phyloP scores from a whole-genome alignment of 1,140 invertebrate species.

The Eupristina koningsbergeri region DNA sequence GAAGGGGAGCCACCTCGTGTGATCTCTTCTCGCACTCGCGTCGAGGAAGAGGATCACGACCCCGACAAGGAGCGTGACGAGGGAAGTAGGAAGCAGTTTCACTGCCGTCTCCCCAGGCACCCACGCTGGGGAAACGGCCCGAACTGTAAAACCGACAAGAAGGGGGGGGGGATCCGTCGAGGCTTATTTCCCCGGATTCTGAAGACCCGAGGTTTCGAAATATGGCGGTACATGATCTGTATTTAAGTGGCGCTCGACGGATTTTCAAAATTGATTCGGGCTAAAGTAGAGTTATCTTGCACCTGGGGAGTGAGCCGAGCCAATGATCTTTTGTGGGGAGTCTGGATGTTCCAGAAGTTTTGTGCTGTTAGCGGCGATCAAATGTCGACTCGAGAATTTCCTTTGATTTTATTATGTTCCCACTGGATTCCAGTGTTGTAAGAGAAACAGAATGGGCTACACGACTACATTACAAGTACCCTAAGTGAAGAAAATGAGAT shows the following conservation, averaged over 20 bases:
- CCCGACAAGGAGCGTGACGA: background rate
- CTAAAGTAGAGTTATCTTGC: slow-evolving; percentile 14
- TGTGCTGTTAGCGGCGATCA: background rate
- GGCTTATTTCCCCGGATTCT: background rate
- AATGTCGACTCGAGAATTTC: background rate
- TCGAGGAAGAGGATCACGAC: slow-evolving; percentile 4
- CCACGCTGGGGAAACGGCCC: background rate
- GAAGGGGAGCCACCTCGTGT: slow-evolving; percentile 10
- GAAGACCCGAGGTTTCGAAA: background rate
- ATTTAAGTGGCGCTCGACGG: slow-evolving; percentile 39
- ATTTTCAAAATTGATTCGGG: slow-evolving; percentile 42
- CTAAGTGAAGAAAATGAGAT: no score
- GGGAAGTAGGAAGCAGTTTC: no score
- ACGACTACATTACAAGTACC: no score
- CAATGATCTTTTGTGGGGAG: background rate
- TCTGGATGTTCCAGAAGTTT: background rate
- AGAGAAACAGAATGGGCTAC: no score
- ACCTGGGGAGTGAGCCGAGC: background rate
- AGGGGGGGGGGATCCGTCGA: background rate
- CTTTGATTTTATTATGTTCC: background rate
- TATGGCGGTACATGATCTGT: slow-evolving; percentile 35
- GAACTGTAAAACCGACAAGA: background rate
- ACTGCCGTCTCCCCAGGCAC: no score
- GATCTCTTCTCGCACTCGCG: slow-evolving; percentile 40
- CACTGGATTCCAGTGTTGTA: no score